A percentile compares a stretch with the other conserved stretches of the same genome.
phyloP scores from a whole-genome alignment of 2,113 vertebrate genomes.

The Paralichthys olivaceus region DNA sequence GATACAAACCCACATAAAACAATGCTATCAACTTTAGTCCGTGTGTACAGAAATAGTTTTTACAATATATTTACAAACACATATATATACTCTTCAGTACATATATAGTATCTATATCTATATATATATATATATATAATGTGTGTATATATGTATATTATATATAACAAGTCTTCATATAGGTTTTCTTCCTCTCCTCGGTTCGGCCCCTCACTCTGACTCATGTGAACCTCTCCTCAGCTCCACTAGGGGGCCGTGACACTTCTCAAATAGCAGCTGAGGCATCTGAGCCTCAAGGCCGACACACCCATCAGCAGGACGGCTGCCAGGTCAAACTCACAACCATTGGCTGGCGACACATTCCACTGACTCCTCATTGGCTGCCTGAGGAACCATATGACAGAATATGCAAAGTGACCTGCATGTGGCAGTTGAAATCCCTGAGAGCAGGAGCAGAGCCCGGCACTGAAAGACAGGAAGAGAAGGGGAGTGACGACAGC shows the following conservation, averaged over 20 bases:
- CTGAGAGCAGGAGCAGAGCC: conserved; percentile 26
- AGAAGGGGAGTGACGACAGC: conserved; percentile 44
- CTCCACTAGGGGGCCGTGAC: conserved; percentile 69
- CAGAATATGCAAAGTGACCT: conserved; percentile 61
- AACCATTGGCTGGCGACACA: conserved; percentile 49
- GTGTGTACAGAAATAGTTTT: not conserved
- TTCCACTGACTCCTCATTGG: conserved; percentile 41
- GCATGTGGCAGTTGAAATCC: conserved; percentile 66
- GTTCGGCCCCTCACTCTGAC: not conserved
- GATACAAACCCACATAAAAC: too few relatives aligned
- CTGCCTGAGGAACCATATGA: conserved; percentile 49
- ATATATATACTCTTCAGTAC: not conserved
- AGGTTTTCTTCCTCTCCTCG: too few relatives aligned
- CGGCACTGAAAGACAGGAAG: conserved; percentile 36
- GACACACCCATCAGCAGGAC: conserved; percentile 50
- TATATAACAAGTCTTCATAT: too few relatives aligned
- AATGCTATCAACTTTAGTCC: not conserved
- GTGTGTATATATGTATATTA: not conserved
- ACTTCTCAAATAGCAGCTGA: conserved; percentile 55
- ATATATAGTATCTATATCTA: too few relatives aligned
- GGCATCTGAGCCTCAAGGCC: conserved; percentile 27
- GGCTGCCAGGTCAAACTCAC: not conserved
- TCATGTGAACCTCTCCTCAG: not conserved
- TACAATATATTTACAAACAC: not conserved
- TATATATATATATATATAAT: not conserved